Evolutionary conservation across 1,140 invertebrate species (phyloP).

Genomic region (Psix sp.): DNA sequence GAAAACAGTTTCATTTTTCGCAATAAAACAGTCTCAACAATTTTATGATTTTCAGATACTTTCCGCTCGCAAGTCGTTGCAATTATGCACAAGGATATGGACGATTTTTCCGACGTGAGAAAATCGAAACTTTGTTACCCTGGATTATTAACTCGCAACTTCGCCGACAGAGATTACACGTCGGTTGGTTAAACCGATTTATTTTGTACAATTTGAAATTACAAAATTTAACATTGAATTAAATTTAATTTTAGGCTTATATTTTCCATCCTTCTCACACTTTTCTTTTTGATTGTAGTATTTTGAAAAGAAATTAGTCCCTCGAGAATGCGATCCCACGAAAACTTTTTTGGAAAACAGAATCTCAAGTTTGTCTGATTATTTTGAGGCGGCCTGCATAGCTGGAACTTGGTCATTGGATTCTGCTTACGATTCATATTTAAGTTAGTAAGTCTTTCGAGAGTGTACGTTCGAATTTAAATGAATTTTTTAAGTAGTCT

Average conservation of each 20-base stretch:
- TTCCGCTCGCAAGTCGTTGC: slow-evolving; percentile 84
- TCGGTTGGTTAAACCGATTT: slow-evolving; percentile 30
- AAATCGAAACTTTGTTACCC: slow-evolving; percentile 86
- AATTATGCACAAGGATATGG: slow-evolving; percentile 81
- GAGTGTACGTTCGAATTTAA: too few species aligned
- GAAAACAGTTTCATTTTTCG: neutral
- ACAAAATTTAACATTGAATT: too few species aligned
- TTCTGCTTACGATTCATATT: slow-evolving; percentile 78
- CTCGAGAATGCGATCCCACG: slow-evolving; percentile 80
- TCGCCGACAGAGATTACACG: slow-evolving; percentile 17
- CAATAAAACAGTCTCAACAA: neutral
- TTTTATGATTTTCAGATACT: slow-evolving; percentile 71
- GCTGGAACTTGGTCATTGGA: slow-evolving; percentile 89
- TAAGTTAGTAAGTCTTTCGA: slow-evolving; percentile 80
- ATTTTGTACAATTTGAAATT: neutral
- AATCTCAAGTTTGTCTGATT: slow-evolving; percentile 81
- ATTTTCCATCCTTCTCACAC: slow-evolving; percentile 42
- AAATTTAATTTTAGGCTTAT: neutral
- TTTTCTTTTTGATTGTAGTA: slow-evolving; percentile 77
- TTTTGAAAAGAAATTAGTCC: slow-evolving; percentile 83
- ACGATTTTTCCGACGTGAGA: slow-evolving; percentile 79
- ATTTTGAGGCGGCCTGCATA: slow-evolving; percentile 86
- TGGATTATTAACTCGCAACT: slow-evolving; percentile 77
- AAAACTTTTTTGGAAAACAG: slow-evolving; percentile 85
- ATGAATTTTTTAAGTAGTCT: neutral